Conservation (phyloP, 2,797 vertebrate genomes). For the Urophycis tenuis region DNA sequence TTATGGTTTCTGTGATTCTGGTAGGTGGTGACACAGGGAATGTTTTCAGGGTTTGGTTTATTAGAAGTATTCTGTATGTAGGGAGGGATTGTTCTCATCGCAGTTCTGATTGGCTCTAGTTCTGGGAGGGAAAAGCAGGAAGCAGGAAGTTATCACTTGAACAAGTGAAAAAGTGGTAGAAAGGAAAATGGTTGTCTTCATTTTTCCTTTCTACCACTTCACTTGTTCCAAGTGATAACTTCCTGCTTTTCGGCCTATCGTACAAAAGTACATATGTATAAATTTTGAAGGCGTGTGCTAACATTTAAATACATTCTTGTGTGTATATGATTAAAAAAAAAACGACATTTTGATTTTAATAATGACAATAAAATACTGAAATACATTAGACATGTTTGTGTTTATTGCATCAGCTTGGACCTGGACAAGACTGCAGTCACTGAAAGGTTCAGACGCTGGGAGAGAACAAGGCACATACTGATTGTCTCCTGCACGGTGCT, state of each 20-base stretch:
- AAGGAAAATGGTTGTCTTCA: too few species aligned
- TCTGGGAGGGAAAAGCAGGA: too few species aligned
- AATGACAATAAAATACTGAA: constrained; percentile 72
- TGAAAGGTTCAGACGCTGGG: not conserved
- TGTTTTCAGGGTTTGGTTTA: constrained; percentile 17
- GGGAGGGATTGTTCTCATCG: constrained; percentile 39
- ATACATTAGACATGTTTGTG: constrained; percentile 60
- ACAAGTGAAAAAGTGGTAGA: too few species aligned
- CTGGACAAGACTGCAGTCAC: not conserved
- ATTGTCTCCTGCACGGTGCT: not conserved
- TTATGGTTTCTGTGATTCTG: constrained; percentile 32
- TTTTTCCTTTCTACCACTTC: constrained; percentile 47
- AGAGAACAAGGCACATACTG: not conserved
- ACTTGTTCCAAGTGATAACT: constrained; percentile 65
- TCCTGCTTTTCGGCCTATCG: constrained; percentile 76
- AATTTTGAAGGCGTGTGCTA: constrained; percentile 89
- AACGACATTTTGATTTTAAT: constrained; percentile 87
- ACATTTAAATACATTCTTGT: constrained; percentile 86
- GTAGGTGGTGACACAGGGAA: constrained; percentile 37
- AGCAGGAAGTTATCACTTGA: too few species aligned
- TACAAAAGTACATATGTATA: constrained; percentile 89
- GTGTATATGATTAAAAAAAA: constrained; percentile 97
- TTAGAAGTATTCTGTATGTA: constrained; percentile 19
- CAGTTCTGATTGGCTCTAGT: constrained; percentile 27
- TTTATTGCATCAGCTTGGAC: not conserved